phyloP scores from a whole-genome alignment of 2,797 vertebrate genomes.

The Enteromius thamalakanensis region DNA sequence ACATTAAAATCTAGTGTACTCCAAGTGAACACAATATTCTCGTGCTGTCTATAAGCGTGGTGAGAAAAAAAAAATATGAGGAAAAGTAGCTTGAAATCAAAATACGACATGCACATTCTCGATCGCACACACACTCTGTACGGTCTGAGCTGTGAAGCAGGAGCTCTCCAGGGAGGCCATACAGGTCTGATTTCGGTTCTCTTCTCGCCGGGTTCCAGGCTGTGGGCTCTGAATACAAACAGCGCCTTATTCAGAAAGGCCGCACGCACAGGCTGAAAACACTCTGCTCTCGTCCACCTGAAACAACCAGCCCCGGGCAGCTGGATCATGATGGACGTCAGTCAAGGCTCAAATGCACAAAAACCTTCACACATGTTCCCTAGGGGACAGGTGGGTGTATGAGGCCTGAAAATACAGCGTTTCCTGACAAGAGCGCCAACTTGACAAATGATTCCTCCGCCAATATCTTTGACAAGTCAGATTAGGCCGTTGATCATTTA shows the following conservation, averaged over 20 bases:
- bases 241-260: slow-evolving; percentile 59
- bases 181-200: slow-evolving; percentile 57
- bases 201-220: slow-evolving; percentile 24
- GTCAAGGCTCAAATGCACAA: slow-evolving; percentile 17
- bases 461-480: slow-evolving; percentile 20
- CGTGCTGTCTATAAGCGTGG: slow-evolving; percentile 1
- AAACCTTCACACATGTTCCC: slow-evolving; percentile 23
- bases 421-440: slow-evolving; percentile 21
- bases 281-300: slow-evolving; percentile 47
- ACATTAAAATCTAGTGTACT: slow-evolving; percentile 3
- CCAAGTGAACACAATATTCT: background rate
- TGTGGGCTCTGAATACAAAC: slow-evolving; percentile 55
- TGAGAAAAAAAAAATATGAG: background rate
- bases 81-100: slow-evolving; percentile 7
- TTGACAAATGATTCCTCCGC: slow-evolving; percentile 24
- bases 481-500: slow-evolving; percentile 18
- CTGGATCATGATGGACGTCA: slow-evolving; percentile 34
- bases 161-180: slow-evolving; percentile 42
- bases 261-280: slow-evolving; percentile 43
- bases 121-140: background rate
- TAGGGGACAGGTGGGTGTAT: slow-evolving; percentile 25
- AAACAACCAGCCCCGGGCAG: slow-evolving; percentile 55
- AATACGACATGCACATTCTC: slow-evolving; percentile 32
- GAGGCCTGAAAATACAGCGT: slow-evolving; percentile 7
- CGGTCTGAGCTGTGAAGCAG: slow-evolving; percentile 37